A percentile compares a stretch with the other conserved stretches of the same genome.
These are phyloP conservation scores for Jordanella pulchra DNA, from an alignment of 2,797 vertebrate species.

Conservation along the genomic window DNA sequence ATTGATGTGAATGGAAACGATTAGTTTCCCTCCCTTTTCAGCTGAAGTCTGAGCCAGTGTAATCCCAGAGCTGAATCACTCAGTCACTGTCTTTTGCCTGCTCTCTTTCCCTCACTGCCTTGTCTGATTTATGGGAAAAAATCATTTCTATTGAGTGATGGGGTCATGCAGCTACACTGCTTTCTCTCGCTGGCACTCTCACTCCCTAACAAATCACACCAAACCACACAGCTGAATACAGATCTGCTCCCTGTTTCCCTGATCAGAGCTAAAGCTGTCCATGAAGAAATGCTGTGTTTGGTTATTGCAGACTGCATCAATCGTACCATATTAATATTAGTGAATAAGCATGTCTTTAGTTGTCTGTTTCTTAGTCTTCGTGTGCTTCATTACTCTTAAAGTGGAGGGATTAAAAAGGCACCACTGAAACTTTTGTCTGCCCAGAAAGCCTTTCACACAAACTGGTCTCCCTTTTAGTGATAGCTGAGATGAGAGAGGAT, in stretches of 20 bases:
- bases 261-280: conserved; percentile 36
- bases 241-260: conserved; percentile 39
- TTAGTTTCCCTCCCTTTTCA: conserved; percentile 65
- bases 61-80: conserved; percentile 63
- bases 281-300: background rate
- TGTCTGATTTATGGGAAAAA: conserved; percentile 70
- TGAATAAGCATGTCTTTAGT: background rate
- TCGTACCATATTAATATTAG: background rate
- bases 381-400: conserved; percentile 18
- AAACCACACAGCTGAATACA: conserved; percentile 15
- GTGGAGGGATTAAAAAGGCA: conserved; percentile 50
- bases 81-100: conserved; percentile 51
- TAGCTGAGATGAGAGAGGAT: conserved; percentile 53
- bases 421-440: conserved; percentile 52
- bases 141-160: conserved; percentile 73
- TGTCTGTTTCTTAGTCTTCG: conserved; percentile 2
- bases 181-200: conserved; percentile 34
- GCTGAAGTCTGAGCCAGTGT: conserved; percentile 57
- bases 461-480: conserved; percentile 33
- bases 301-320: background rate
- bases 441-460: conserved; percentile 32
- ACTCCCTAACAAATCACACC: conserved; percentile 48
- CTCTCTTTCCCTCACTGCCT: conserved; percentile 45
- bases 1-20: conserved; percentile 66
- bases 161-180: conserved; percentile 57